A percentile compares a stretch with the other conserved stretches of the same genome.
phyloP scores from a whole-genome alignment of 2,888 invertebrate genomes.

The Oegoconia quadripuncta region DNA sequence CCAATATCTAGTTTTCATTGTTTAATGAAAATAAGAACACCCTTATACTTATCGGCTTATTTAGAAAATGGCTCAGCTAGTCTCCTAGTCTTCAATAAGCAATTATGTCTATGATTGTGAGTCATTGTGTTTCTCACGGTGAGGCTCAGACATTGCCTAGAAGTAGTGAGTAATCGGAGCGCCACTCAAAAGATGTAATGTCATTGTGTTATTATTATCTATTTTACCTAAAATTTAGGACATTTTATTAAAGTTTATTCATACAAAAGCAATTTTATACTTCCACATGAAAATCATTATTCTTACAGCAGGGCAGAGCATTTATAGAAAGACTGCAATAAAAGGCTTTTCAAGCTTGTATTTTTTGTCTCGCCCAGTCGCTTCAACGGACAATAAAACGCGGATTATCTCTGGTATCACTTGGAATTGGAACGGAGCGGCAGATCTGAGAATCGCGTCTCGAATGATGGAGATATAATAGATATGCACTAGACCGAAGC shows the following conservation, averaged over 20 bases:
- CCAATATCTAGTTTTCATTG: too few relatives aligned
- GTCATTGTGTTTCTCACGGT: constrained; percentile 47
- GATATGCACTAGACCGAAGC: constrained; percentile 72
- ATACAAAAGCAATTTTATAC: too few relatives aligned
- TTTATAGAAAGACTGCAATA: not conserved
- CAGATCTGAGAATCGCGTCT: constrained; percentile 57
- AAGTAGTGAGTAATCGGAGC: constrained; percentile 13
- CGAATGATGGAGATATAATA: constrained; percentile 64
- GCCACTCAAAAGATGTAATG: constrained; percentile 8
- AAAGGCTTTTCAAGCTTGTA: not conserved
- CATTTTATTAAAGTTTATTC: too few relatives aligned
- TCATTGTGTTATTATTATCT: too few relatives aligned
- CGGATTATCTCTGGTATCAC: constrained; percentile 57
- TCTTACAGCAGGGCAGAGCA: too few relatives aligned
- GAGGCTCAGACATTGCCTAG: constrained; percentile 22
- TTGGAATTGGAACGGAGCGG: constrained; percentile 63
- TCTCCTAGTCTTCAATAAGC: too few relatives aligned
- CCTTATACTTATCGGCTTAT: too few relatives aligned
- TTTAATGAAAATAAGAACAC: too few relatives aligned
- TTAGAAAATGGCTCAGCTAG: too few relatives aligned
- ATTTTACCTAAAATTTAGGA: too few relatives aligned
- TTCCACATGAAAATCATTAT: too few relatives aligned
- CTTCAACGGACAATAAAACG: constrained; percentile 50
- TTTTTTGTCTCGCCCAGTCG: constrained; percentile 19
- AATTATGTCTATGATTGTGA: constrained; percentile 40